phyloP scores from a whole-genome alignment of 1,140 invertebrate genomes.

The Battus philenor region DNA sequence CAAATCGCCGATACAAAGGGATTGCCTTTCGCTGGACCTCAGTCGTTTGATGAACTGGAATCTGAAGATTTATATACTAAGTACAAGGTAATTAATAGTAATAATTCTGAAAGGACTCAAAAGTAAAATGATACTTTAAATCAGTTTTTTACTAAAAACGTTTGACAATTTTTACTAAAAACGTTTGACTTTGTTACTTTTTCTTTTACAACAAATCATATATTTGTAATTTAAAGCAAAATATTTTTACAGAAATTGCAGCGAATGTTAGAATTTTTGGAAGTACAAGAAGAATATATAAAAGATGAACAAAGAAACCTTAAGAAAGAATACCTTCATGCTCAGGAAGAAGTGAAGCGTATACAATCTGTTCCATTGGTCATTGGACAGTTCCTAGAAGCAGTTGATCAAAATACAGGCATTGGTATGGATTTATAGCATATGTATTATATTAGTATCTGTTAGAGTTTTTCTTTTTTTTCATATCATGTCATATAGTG shows the following conservation, averaged over 20 bases:
- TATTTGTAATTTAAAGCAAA: no score
- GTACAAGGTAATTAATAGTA: constrained; percentile 84
- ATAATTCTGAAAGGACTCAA: no score
- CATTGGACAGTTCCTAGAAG: constrained; percentile 98
- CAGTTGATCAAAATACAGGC: constrained; percentile 98
- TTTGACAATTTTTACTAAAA: no score
- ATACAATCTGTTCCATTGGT: constrained; percentile 98
- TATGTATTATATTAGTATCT: no score
- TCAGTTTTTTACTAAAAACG: no score
- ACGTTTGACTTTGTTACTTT: no score
- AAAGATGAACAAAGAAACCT: constrained; percentile 99
- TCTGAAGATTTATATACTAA: constrained; percentile 95
- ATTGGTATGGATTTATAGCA: constrained; percentile 78
- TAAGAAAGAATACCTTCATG: constrained; percentile 98
- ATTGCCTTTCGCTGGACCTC: constrained; percentile 49
- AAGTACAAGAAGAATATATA: constrained; percentile 98
- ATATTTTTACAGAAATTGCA: constrained; percentile 88
- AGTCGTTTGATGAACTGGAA: constrained; percentile 83
- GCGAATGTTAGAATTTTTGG: constrained; percentile 95
- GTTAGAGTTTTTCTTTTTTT: no score
- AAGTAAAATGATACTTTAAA: no score
- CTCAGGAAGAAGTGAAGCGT: constrained; percentile 97
- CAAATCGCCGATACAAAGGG: constrained; percentile 64
- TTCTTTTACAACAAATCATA: no score
- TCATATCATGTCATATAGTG: no score